Evolutionary conservation across 2,113 vertebrate species (phyloP), one percentile per base, ranked within the genome.

Genomic region (Macquaria australasica): DNA sequence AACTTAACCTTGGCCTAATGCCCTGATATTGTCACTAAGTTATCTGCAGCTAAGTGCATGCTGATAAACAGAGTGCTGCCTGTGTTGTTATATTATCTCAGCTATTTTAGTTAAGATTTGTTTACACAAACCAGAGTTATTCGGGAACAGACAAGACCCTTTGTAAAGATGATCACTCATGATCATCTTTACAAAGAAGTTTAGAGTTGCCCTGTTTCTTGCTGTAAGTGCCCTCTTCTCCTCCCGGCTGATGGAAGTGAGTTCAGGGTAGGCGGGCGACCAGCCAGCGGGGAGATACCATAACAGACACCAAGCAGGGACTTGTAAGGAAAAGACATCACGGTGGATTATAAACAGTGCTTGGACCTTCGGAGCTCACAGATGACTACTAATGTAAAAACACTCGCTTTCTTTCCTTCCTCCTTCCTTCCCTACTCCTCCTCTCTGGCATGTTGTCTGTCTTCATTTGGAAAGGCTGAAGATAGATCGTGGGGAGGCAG

Each of bases 281-380:
- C n/a, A 58, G 68, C 63, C 53, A 75, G 67, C 28, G 68, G 67
- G 28, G 11, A 68, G 73, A 73, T 53, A 79, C 28, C 62, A 79
- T 84, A 80, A 89, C 86, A 88, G 51, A 82, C 51, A 77, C 76
- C 39, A 25, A 73, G 83, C 79, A 82, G 79, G 78, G 91, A 91
- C 89, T 88, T 88, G 81, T 91, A 92, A 89, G 87, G 92, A 66
- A 83, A 88, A 79, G 67, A 63, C 83, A 80, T 53, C 50, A 70
- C 72, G 74, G 68, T 81, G 45, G 34, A 81, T 64, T 85, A 62
- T 90, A 89, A 90, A 94, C 83, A 77, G 23, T 28, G 14, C 6
- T 48, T 0, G 1, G 39, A 68, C 70, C 63, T n/a, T 67, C 66
- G 64, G 28, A 82, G 62, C 20, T 51, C 67, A 25, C 28, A 50